Evolutionary conservation across 2,888 invertebrate species (phyloP).

Genomic region (Drosophila nr. fundita): DNA sequence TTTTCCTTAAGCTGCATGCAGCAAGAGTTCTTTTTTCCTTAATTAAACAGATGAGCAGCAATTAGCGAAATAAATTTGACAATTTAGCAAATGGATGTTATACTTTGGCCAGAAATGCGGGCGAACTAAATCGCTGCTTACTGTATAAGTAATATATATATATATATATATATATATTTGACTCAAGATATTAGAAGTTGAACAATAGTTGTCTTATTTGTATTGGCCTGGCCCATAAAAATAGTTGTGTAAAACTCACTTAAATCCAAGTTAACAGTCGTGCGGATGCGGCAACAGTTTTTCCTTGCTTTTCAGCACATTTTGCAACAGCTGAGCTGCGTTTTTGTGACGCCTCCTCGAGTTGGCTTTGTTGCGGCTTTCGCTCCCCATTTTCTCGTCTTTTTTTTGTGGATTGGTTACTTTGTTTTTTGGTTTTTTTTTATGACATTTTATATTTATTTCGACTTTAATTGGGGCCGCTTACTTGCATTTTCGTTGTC

Average conservation of each 20-base stretch:
- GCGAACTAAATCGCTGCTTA: slow-evolving; percentile 29
- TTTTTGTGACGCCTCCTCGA: slow-evolving; percentile 33
- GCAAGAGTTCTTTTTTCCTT: slow-evolving; percentile 73
- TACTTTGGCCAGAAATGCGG: slow-evolving; percentile 44
- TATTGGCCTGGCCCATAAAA: slow-evolving; percentile 8
- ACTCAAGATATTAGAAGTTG: slow-evolving; percentile 16
- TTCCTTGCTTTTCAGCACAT: slow-evolving; percentile 23
- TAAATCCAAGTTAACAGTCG: slow-evolving; percentile 53
- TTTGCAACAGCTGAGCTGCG: slow-evolving; percentile 35
- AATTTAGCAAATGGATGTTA: slow-evolving; percentile 68
- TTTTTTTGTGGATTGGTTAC: neutral
- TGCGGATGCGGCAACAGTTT: slow-evolving; percentile 12
- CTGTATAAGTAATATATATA: neutral
- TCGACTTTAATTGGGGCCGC: slow-evolving; percentile 75
- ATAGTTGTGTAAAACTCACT: slow-evolving; percentile 37
- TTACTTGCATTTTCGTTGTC: slow-evolving; percentile 79
- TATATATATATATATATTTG: slow-evolving; percentile 27
- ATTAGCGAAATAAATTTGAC: slow-evolving; percentile 79
- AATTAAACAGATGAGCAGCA: slow-evolving; percentile 80
- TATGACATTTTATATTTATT: slow-evolving; percentile 69
- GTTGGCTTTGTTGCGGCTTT: slow-evolving; percentile 50
- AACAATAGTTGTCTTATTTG: slow-evolving; percentile 24
- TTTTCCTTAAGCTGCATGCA: slow-evolving; percentile 59
- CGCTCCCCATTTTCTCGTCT: slow-evolving; percentile 2
- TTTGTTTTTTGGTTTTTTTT: slow-evolving; percentile 4